Percentiles rank a stretch among this genome's conserved stretches.
Evolutionary conservation across 2,797 vertebrate genomes (phyloP).

Genomic region (Sebastes nivosus): DNA sequence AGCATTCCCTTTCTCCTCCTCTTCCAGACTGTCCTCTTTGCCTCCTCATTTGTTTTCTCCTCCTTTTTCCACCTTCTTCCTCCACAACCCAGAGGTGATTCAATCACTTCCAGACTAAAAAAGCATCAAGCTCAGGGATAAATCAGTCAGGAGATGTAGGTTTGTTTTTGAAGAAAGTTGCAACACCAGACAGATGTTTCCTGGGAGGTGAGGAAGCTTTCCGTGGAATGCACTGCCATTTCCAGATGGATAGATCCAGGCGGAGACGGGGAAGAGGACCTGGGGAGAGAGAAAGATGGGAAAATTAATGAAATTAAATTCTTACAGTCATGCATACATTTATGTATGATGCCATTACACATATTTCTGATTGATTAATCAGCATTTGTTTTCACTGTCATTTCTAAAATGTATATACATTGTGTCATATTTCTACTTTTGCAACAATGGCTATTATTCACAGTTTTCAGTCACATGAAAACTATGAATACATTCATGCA

Average conservation of each 20-base stretch:
- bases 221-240: conserved; percentile 31
- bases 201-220: conserved; percentile 42
- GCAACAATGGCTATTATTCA: neutral
- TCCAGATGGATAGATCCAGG: conserved; percentile 34
- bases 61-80: neutral
- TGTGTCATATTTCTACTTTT: neutral
- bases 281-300: neutral
- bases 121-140: conserved; percentile 33
- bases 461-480: no score
- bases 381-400: neutral
- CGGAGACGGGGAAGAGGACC: neutral
- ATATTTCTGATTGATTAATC: neutral
- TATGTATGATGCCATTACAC: neutral
- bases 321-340: neutral
- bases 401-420: neutral
- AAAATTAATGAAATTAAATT: neutral
- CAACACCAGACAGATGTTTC: conserved; percentile 49
- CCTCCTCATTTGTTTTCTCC: neutral
- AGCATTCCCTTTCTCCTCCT: neutral
- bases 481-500: neutral
- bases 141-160: conserved; percentile 42
- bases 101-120: conserved; percentile 56
- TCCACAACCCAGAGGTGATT: conserved; percentile 4
- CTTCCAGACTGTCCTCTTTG: neutral
- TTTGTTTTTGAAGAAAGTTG: conserved; percentile 50